Conservation (phyloP, 1,140 invertebrate genomes). For the Dreissena polymorpha region DNA sequence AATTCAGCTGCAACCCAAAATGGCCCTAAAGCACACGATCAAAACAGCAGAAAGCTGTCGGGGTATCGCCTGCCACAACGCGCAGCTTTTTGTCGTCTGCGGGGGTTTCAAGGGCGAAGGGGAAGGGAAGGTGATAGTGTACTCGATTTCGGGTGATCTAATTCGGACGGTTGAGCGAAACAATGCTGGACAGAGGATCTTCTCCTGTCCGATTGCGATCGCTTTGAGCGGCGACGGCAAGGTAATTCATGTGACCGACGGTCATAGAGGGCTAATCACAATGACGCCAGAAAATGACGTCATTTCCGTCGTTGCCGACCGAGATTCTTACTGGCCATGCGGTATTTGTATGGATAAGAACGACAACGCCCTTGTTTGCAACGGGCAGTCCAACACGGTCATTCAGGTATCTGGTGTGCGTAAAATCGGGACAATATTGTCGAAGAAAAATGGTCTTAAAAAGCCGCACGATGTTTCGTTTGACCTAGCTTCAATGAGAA, state of each 20-base stretch:
- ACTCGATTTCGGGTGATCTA: conserved; percentile 27
- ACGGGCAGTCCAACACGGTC: conserved; percentile 25
- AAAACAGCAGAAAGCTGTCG: conserved; percentile 37
- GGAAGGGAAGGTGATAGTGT: conserved; percentile 25
- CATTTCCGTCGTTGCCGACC: conserved; percentile 30
- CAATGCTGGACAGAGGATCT: conserved; percentile 42
- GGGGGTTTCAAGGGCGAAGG: conserved; percentile 45
- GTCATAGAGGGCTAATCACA: conserved; percentile 29
- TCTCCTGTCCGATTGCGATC: conserved; percentile 40
- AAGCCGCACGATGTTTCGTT: conserved; percentile 32
- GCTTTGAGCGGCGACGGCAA: conserved; percentile 15
- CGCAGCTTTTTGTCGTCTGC: conserved; percentile 37
- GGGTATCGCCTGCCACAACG: conserved; percentile 31
- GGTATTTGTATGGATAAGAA: conserved; percentile 47
- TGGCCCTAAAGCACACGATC: conserved; percentile 14
- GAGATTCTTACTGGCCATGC: conserved; percentile 40
- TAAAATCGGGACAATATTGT: conserved; percentile 6
- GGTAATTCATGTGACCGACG: conserved; percentile 40
- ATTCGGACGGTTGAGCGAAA: conserved; percentile 40
- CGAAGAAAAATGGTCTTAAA: conserved; percentile 13
- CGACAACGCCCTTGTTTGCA: conserved; percentile 38
- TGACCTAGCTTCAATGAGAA: conserved; percentile 14
- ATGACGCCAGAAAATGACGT: conserved; percentile 45
- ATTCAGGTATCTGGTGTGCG: conserved; percentile 29
- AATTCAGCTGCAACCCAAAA: neutral